A percentile compares a stretch with the other conserved stretches of the same genome.
These are phyloP conservation scores for Cinara cedri DNA, from an alignment of 2,888 invertebrate species.

Conservation along the genomic window DNA sequence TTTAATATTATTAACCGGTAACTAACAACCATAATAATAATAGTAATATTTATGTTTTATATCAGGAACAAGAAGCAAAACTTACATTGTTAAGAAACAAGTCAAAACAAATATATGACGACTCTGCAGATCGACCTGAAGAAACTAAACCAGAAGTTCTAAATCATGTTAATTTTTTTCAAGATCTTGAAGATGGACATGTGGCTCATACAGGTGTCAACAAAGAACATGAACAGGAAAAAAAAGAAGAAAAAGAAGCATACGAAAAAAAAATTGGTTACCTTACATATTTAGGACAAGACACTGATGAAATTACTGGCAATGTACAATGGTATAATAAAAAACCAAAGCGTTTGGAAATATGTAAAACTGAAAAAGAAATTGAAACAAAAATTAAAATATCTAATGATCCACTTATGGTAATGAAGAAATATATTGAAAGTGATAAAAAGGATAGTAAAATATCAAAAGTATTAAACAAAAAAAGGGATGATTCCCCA, in stretches of 20 bases:
- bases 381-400: slow-evolving; percentile 72
- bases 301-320: slow-evolving; percentile 83
- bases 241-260: slow-evolving; percentile 89
- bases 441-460: slow-evolving; percentile 62
- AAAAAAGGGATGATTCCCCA: slow-evolving; percentile 58
- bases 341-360: slow-evolving; percentile 66
- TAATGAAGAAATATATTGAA: slow-evolving; percentile 67
- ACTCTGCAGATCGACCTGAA: slow-evolving; percentile 55
- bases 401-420: slow-evolving; percentile 75
- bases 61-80: slow-evolving; percentile 82
- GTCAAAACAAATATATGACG: slow-evolving; percentile 65
- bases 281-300: slow-evolving; percentile 93
- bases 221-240: slow-evolving; percentile 85
- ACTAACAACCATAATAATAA: neutral
- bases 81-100: slow-evolving; percentile 71
- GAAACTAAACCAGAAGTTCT: slow-evolving; percentile 59
- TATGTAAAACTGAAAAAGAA: slow-evolving; percentile 64
- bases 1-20: neutral
- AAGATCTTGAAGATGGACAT: slow-evolving; percentile 78
- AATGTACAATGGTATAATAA: slow-evolving; percentile 89
- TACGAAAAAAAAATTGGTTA: slow-evolving; percentile 98
- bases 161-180: slow-evolving; percentile 84
- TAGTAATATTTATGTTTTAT: slow-evolving; percentile 58
- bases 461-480: slow-evolving; percentile 59
- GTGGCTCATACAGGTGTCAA: slow-evolving; percentile 73